Base-by-base conservation (phyloP, 2,113 vertebrate genomes). In the Scomber japonicus region DNA sequence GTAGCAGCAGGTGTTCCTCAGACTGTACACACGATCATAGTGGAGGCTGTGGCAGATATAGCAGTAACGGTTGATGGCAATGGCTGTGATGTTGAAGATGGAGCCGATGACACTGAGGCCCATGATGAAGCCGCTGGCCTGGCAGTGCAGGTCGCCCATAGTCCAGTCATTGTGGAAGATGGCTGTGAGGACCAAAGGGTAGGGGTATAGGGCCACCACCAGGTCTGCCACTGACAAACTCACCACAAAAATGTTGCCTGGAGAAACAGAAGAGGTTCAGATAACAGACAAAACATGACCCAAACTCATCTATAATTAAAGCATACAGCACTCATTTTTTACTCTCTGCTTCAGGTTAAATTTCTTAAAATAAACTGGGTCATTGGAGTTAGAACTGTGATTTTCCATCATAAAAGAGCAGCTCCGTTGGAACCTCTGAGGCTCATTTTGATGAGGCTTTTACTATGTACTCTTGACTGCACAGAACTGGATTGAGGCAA, bases 231-330 rank as follows among this genome's bases (percentile, higher is more conserved):
- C 85, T 0, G 93, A 93, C 49, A 94, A 70, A 65, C 94, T 96
- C 92, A 96, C 94, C 80, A 95, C 94, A 51, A 96, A 95, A 79
- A 94, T 94, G 81, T 96, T 95, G 9, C 95, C 95, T 96, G 82
- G 13, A 65, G 78, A 74, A 51, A 89, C 19, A 75, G 55, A 56
- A 53, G 54, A 76, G 45, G 40, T 51, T 85, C 17, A 62, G 70
- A 54, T 57, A 72, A 62, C 15, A 82, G 27, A 68, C 35, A 76
- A 64, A 51, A 61, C 35, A 53, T 55, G 75, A 75, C 51, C 27
- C 35, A 46, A 16, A 63, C 66, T 80, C 46, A 4, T 74, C 13
- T 61, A 68, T 74, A 75, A 57, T 40, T 68, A 57, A 80, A 69
- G 59, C 30, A 70, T 49, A 50, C 55, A 67, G 46, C 13, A 21